A percentile compares a stretch with the other conserved stretches of the same genome.
Conservation (phyloP, 2,888 invertebrate species). For the Platerodrilus igneus region DNA sequence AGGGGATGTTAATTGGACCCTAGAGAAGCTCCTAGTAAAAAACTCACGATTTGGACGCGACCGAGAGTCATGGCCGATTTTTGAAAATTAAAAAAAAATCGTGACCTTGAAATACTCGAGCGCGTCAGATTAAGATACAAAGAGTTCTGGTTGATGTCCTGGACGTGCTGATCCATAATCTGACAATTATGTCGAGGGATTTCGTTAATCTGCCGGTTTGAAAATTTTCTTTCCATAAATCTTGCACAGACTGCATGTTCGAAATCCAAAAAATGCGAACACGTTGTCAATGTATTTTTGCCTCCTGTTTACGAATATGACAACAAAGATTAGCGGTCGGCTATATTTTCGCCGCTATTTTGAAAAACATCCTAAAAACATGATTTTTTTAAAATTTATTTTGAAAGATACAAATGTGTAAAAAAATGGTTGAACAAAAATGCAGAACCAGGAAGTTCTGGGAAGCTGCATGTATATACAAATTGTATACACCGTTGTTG, state of each 20-base stretch:
- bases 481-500: too few species aligned
- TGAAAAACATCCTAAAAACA: too few species aligned
- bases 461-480: too few species aligned
- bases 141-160: conserved; percentile 14
- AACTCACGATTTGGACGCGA: conserved; percentile 24
- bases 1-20: conserved; percentile 21
- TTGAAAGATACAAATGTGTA: conserved; percentile 1
- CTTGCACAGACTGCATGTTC: too few species aligned
- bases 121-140: conserved; percentile 26
- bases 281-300: too few species aligned
- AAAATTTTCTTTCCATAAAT: too few species aligned
- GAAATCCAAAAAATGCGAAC: too few species aligned
- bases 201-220: conserved; percentile 15
- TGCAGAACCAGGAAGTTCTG: too few species aligned
- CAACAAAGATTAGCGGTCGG: too few species aligned
- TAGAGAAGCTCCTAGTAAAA: conserved; percentile 18
- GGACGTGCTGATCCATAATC: conserved; percentile 17
- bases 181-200: conserved; percentile 21
- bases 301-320: too few species aligned
- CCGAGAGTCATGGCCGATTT: conserved; percentile 20
- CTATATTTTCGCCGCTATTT: too few species aligned
- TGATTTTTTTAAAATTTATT: neutral
- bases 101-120: conserved; percentile 23
- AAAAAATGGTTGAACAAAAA: too few species aligned
- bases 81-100: conserved; percentile 24